phyloP scores from a whole-genome alignment of 2,888 invertebrate species.

The Cerastoderma edule region DNA sequence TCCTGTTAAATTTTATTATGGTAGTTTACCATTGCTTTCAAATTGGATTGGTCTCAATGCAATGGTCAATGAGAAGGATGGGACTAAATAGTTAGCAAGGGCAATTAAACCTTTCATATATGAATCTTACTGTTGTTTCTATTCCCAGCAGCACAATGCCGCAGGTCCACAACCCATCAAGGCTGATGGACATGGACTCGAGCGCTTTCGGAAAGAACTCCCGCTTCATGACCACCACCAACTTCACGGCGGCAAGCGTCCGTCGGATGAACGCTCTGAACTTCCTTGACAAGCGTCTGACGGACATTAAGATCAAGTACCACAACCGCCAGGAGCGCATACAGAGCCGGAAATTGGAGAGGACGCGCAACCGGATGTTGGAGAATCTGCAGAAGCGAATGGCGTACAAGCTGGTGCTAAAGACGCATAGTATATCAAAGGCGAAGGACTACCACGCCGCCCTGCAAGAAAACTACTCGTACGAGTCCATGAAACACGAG shows the following conservation, averaged over 20 bases:
- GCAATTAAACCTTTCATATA: too few species aligned
- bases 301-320: slow-evolving; percentile 52
- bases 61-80: too few species aligned
- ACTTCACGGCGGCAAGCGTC: slow-evolving; percentile 56
- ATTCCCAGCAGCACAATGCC: slow-evolving; percentile 62
- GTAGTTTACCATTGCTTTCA: too few species aligned
- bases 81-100: too few species aligned
- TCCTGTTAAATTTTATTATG: too few species aligned
- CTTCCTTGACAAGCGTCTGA: slow-evolving; percentile 49
- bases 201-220: slow-evolving; percentile 62
- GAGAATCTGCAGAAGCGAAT: slow-evolving; percentile 57
- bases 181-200: slow-evolving; percentile 45
- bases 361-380: slow-evolving; percentile 48
- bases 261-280: slow-evolving; percentile 61
- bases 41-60: too few species aligned
- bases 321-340: slow-evolving; percentile 53
- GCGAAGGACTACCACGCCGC: slow-evolving; percentile 63
- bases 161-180: slow-evolving; percentile 57
- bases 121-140: too few species aligned
- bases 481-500: slow-evolving; percentile 62
- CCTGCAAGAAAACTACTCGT: slow-evolving; percentile 63
- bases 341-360: slow-evolving; percentile 39
- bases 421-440: slow-evolving; percentile 59
- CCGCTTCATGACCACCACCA: slow-evolving; percentile 60
- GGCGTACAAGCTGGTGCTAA: slow-evolving; percentile 68